Evolutionary conservation across 2,888 invertebrate genomes (phyloP).

Genomic region (Eueremaeus valkanovi): DNA sequence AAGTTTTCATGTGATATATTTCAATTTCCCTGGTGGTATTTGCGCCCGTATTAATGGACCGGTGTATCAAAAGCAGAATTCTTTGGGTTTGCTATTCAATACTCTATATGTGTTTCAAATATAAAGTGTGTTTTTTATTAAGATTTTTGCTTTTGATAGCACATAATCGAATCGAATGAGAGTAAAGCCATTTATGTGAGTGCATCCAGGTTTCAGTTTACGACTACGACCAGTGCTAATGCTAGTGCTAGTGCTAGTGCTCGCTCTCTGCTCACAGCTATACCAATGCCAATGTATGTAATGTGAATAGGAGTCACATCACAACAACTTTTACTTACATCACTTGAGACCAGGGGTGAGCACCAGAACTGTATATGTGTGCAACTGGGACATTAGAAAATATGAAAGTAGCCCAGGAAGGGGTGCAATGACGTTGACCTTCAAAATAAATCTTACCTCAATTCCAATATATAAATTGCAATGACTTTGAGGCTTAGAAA

Average conservation of each 20-base stretch:
- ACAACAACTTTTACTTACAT: constrained; percentile 28
- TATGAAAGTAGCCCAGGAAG: too few species aligned
- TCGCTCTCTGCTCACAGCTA: neutral
- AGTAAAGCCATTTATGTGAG: constrained; percentile 17
- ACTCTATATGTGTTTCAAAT: neutral
- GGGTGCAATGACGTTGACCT: too few species aligned
- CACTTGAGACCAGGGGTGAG: too few species aligned
- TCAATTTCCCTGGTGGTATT: constrained; percentile 16
- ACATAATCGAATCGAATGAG: constrained; percentile 9
- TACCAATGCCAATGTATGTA: too few species aligned
- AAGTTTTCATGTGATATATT: constrained; percentile 23
- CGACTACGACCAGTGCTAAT: neutral
- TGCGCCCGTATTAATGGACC: constrained; percentile 5
- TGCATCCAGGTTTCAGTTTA: constrained; percentile 28
- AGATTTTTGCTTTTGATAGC: constrained; percentile 18
- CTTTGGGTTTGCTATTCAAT: constrained; percentile 1
- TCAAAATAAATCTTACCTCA: too few species aligned
- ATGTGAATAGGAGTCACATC: constrained; percentile 25
- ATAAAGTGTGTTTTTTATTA: constrained; percentile 5
- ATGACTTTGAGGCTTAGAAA: too few species aligned
- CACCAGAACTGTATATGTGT: too few species aligned
- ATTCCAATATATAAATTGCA: too few species aligned
- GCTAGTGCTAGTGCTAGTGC: too few species aligned
- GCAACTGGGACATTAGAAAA: too few species aligned
- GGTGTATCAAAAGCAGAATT: neutral